Percentiles rank a stretch among this genome's conserved stretches.
phyloP scores from a whole-genome alignment of 2,797 vertebrate species.

The Benthosema pterotum region DNA sequence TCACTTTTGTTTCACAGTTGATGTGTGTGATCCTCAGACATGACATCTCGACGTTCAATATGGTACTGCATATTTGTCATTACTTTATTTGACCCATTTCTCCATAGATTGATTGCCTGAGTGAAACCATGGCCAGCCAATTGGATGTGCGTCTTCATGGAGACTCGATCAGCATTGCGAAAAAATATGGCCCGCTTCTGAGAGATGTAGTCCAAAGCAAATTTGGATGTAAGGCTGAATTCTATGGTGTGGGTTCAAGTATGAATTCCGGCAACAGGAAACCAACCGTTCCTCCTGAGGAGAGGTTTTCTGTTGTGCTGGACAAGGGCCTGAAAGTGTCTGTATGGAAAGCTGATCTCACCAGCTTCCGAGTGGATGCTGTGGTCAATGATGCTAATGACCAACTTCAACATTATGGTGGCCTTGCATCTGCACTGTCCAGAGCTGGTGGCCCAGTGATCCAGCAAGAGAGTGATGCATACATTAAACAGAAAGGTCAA shows the following conservation, averaged over 20 bases:
- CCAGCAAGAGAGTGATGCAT: slow-evolving; percentile 47
- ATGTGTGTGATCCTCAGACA: neutral
- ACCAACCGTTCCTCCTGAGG: neutral
- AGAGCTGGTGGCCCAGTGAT: slow-evolving; percentile 80
- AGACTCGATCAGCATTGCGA: slow-evolving; percentile 61
- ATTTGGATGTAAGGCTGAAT: slow-evolving; percentile 75
- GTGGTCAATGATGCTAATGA: slow-evolving; percentile 91
- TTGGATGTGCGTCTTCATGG: slow-evolving; percentile 53
- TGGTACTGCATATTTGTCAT: neutral
- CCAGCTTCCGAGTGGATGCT: slow-evolving; percentile 73
- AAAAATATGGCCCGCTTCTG: slow-evolving; percentile 44
- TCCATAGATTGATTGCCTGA: slow-evolving; percentile 1
- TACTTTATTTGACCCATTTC: neutral
- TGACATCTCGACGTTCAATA: neutral
- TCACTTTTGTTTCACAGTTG: too few relatives aligned
- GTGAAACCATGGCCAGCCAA: slow-evolving; percentile 31
- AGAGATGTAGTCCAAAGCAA: slow-evolving; percentile 65
- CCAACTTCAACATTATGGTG: slow-evolving; percentile 67
- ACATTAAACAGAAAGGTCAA: accelerated
- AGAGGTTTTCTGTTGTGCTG: slow-evolving; percentile 65
- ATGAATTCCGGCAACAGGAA: accelerated
- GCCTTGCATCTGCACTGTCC: slow-evolving; percentile 83
- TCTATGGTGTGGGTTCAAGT: slow-evolving; percentile 47
- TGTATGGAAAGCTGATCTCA: slow-evolving; percentile 88
- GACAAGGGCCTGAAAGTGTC: slow-evolving; percentile 66